phyloP scores from a whole-genome alignment of 2,113 vertebrate species.

The Seriola dumerili region DNA sequence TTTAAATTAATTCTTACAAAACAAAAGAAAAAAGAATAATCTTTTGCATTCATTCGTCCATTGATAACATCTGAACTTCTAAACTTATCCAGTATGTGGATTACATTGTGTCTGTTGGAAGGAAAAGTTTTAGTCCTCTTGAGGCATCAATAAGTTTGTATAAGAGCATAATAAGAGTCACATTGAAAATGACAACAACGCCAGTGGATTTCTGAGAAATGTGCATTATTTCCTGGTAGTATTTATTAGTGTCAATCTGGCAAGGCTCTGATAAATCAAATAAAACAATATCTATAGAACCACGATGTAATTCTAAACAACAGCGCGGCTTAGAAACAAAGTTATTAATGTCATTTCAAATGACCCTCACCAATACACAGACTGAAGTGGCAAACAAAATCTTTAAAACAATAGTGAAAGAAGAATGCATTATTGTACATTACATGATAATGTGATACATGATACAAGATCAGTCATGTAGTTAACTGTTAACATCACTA shows the following conservation, averaged over 20 bases:
- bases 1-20: background rate
- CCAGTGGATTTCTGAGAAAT: conserved; percentile 19
- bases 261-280: background rate
- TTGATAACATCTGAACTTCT: background rate
- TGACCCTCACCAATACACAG: background rate
- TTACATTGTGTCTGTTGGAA: background rate
- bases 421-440: conserved; percentile 1
- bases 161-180: background rate
- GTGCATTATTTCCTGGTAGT: background rate
- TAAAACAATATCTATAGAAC: background rate
- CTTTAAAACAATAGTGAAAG: conserved; percentile 6
- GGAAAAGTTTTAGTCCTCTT: background rate
- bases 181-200: conserved; percentile 15
- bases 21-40: background rate
- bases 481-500: conserved; percentile 13
- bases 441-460: background rate
- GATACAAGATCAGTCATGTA: conserved; percentile 13
- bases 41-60: background rate
- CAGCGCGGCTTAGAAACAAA: conserved; percentile 10
- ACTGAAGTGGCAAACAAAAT: background rate
- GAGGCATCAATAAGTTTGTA: background rate
- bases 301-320: background rate
- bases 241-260: conserved; percentile 54
- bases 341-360: conserved; percentile 2
- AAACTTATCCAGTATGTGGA: background rate